Percentiles rank a stretch among this genome's conserved stretches.
Conservation (phyloP, 2,113 vertebrate genomes). For the Grammomys surdaster region DNA sequence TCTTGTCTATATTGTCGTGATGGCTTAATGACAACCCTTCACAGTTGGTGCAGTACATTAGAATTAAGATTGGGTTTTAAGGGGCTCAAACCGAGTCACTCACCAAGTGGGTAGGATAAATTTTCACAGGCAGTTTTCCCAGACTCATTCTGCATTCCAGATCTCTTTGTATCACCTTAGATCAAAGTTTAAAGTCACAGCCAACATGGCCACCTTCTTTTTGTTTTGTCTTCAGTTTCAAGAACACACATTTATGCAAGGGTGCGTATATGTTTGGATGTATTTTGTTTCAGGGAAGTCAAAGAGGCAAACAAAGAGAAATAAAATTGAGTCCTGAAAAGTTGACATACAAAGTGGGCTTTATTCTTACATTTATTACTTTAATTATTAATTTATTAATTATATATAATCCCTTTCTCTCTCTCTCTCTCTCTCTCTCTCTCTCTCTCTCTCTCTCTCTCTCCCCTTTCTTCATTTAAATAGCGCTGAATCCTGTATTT, state of each 20-base stretch:
- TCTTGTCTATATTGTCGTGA: neutral
- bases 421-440: neutral
- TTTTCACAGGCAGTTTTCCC: neutral
- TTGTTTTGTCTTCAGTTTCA: neutral
- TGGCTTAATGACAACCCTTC: neutral
- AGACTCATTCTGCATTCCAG: neutral
- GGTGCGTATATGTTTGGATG: neutral
- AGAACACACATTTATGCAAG: neutral
- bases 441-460: neutral
- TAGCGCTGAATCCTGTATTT: neutral
- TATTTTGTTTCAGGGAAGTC: neutral
- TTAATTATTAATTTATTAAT: neutral
- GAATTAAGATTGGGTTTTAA: neutral
- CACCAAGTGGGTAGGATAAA: neutral
- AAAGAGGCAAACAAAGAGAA: slow-evolving; percentile 11
- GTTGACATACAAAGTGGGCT: neutral
- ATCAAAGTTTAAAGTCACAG: neutral
- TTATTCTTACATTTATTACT: neutral
- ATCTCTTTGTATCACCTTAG: neutral
- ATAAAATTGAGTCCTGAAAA: neutral
- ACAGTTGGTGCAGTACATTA: neutral
- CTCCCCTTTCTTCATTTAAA: neutral
- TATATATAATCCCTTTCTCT: neutral
- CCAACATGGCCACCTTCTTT: neutral
- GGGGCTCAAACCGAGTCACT: neutral